Percentiles rank a stretch among this genome's conserved stretches.
Conservation (phyloP, 2,113 vertebrate species). For the Climacteris rufus region DNA sequence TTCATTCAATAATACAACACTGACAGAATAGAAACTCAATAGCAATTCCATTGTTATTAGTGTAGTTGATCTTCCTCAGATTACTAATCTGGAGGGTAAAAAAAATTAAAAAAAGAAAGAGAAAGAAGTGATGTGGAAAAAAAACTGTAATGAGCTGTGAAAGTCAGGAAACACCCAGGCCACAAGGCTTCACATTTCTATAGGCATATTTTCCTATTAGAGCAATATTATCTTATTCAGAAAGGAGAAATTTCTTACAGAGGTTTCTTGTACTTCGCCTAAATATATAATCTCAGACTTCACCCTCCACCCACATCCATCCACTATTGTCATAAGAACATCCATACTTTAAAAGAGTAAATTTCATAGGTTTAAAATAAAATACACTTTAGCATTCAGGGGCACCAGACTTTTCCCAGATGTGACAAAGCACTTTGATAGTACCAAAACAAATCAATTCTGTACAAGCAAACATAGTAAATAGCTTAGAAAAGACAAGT, state of each 20-base stretch:
- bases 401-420: neutral
- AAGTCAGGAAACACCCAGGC: neutral
- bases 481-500: conserved; percentile 37
- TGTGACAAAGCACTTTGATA: neutral
- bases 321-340: neutral
- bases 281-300: neutral
- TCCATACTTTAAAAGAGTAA: neutral
- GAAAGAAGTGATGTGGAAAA: neutral
- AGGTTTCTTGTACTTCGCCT: neutral
- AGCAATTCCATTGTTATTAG: neutral
- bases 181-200: neutral
- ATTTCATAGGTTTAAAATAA: neutral
- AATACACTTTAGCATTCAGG: neutral
- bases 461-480: conserved; percentile 22
- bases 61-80: neutral
- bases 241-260: neutral
- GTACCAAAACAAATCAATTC: conserved; percentile 9
- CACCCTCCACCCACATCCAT: neutral
- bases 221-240: neutral
- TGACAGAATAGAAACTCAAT: neutral
- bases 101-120: too few species aligned
- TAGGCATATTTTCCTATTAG: neutral
- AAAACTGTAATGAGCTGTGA: neutral
- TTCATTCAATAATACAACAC: neutral
- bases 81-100: neutral